Base-by-base conservation (phyloP, 2,797 vertebrate genomes). In the Anas bernieri region DNA sequence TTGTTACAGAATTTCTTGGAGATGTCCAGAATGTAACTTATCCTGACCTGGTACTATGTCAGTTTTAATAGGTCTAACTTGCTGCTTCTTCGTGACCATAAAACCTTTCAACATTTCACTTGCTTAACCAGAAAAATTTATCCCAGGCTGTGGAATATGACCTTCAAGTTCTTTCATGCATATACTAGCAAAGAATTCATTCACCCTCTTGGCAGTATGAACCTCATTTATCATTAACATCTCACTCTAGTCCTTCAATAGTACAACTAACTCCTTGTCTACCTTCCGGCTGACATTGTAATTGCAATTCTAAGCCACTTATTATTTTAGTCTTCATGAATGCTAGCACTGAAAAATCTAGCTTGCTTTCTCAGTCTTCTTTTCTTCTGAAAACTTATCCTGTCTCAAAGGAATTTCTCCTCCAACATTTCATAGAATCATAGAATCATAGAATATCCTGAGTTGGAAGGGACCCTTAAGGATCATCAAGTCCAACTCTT, bases 61-160 rank as follows among this genome's bases (percentile, higher is more conserved):
- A 92, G 33, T 90, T 77, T 96, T 95, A 95, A 91, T 93, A 94
- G 90, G 81, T 91, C 62, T 96, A 86, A 94, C 61, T 91, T 67
- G 82, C 33, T 63, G 21, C 61, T 94, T 93, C 94, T 85, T 76
- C 80, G 75, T 95, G 82, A 96, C 50, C 69, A 94, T 94, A 94
- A 96, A 92, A 72, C 50, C 76, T 96, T 96, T 96, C 96, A 94
- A 74, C 88, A 96, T 96, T 96, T 96, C 75, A 86, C 78, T 95
- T 91, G 46, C 67, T 95, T 96, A 83, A 67, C 72, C 23, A 56
- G 73, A 63, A 97, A 93, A 95, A 97, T 96, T 90, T 96, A 97
- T 97, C 94, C 90, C 41, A 93, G 78, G 58, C 86, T 82, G 61
- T 87, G 85, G 92, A 96, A 96, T 85, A 88, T 94, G 92, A 97